Evolutionary conservation across 2,113 vertebrate genomes (phyloP).

Genomic region (Gobio gobio): DNA sequence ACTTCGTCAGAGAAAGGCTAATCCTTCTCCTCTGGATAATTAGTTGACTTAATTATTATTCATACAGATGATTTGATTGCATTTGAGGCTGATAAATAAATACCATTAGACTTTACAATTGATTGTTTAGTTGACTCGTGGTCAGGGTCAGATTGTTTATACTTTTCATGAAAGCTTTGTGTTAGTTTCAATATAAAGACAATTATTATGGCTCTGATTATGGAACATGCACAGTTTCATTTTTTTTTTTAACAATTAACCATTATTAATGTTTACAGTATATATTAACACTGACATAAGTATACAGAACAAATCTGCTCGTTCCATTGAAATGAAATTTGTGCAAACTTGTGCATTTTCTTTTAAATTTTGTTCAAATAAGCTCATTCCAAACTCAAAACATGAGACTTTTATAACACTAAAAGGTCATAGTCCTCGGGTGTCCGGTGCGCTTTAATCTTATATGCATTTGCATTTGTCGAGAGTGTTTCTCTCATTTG

Average conservation of each 20-base stretch:
- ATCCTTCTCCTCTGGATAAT: constrained; percentile 48
- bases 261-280: not conserved
- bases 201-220: constrained; percentile 40
- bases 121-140: constrained; percentile 44
- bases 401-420: not conserved
- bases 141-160: constrained; percentile 26
- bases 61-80: constrained; percentile 54
- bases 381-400: constrained; percentile 8
- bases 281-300: not conserved
- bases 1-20: constrained; percentile 46
- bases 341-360: not conserved
- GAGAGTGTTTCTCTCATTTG: not conserved
- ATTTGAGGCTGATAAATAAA: constrained; percentile 53
- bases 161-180: constrained; percentile 36
- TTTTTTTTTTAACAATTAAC: not conserved
- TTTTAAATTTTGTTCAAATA: not conserved
- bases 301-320: not conserved
- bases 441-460: not conserved
- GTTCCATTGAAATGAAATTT: too few relatives aligned
- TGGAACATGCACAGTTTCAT: not conserved
- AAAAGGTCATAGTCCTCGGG: not conserved
- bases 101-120: constrained; percentile 46
- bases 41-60: constrained; percentile 55
- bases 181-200: constrained; percentile 49
- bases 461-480: constrained; percentile 24